Evolutionary conservation across 2,113 vertebrate genomes (phyloP).

Genomic region (Thunnus maccoyii): DNA sequence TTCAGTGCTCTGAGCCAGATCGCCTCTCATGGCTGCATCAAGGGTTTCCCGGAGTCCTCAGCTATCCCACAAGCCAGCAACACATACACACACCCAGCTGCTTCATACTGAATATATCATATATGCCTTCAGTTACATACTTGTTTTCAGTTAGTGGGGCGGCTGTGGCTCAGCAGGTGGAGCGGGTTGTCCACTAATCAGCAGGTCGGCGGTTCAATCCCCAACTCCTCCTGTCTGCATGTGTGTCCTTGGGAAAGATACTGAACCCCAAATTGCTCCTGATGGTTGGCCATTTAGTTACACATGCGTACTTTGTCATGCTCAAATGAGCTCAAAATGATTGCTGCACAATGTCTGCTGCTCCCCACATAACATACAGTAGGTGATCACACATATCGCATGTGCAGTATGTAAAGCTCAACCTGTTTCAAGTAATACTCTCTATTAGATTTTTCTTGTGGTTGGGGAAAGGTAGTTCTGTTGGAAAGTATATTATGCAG

Average conservation of each 20-base stretch:
- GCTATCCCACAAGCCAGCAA: not conserved
- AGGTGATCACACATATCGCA: not conserved
- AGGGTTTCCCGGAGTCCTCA: constrained; percentile 21
- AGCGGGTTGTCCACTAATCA: too few relatives aligned
- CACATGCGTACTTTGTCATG: constrained; percentile 1
- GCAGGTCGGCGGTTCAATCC: too few relatives aligned
- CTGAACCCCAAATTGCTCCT: too few relatives aligned
- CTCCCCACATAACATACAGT: not conserved
- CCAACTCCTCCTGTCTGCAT: too few relatives aligned
- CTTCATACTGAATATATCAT: not conserved
- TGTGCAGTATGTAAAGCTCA: not conserved
- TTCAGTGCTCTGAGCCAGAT: constrained; percentile 2
- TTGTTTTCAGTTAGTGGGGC: not conserved
- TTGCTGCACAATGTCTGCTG: not conserved
- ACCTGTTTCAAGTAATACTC: not conserved
- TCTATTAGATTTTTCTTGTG: not conserved
- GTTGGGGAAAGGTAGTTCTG: not conserved
- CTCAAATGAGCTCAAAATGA: not conserved
- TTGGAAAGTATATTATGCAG: not conserved
- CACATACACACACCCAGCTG: not conserved
- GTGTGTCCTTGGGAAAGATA: too few relatives aligned
- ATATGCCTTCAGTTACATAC: not conserved
- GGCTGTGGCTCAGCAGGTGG: not conserved
- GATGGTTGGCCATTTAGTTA: too few relatives aligned
- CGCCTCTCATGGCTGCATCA: constrained; percentile 9